Percentiles rank a stretch among this genome's conserved stretches.
These are phyloP conservation scores for Spodoptera exigua DNA, from an alignment of 2,888 invertebrate genomes.

Conservation along the genomic window DNA sequence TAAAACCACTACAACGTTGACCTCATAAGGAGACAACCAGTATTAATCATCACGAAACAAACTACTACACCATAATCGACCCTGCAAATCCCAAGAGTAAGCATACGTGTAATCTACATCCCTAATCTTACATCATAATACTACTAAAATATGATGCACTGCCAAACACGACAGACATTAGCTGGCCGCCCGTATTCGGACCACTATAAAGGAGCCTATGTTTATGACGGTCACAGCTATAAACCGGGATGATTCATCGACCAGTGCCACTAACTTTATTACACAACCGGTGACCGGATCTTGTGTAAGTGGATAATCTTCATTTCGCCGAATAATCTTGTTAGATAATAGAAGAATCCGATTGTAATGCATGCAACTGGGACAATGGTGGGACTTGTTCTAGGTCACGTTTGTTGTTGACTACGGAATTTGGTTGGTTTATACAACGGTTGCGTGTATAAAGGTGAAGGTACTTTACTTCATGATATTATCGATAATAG, in stretches of 20 bases:
- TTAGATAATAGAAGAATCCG: slow-evolving; percentile 33
- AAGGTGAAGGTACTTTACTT: too few relatives aligned
- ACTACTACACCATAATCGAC: slow-evolving; percentile 1
- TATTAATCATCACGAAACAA: not conserved
- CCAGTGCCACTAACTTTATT: slow-evolving; percentile 53
- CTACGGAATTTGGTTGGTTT: not conserved
- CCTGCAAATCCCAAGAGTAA: slow-evolving; percentile 22
- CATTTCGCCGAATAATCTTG: slow-evolving; percentile 56
- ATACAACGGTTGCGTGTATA: too few relatives aligned
- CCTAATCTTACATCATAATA: slow-evolving; percentile 47
- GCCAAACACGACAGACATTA: slow-evolving; percentile 42
- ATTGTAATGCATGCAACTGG: slow-evolving; percentile 34
- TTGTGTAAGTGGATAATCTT: slow-evolving; percentile 52
- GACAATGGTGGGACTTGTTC: slow-evolving; percentile 10
- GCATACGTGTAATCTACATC: slow-evolving; percentile 35
- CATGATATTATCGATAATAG: too few relatives aligned
- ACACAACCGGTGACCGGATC: slow-evolving; percentile 52
- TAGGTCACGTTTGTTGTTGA: slow-evolving; percentile 9
- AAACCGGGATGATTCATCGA: slow-evolving; percentile 57
- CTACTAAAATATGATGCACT: slow-evolving; percentile 50
- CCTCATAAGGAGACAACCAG: not conserved
- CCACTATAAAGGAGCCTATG: slow-evolving; percentile 53
- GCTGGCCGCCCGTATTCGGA: slow-evolving; percentile 38
- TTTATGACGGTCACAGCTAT: slow-evolving; percentile 53
- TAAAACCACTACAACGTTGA: too few relatives aligned